Conservation (phyloP, 2,888 invertebrate species). For the Rhamnusium bicolor region DNA sequence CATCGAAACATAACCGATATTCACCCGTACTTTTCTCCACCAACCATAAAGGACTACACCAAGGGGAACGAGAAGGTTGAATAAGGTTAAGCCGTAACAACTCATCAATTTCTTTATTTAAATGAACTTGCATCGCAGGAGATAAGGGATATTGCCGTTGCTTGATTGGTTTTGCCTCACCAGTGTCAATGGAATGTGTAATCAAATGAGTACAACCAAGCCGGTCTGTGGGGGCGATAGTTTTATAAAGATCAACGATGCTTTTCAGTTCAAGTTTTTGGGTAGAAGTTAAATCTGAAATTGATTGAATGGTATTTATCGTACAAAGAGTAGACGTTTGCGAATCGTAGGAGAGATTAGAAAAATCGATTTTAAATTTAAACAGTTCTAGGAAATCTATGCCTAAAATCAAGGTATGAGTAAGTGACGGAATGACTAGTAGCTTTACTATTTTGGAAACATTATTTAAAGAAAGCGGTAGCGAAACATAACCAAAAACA, state of each 20-base stretch:
- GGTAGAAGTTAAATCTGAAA: neutral
- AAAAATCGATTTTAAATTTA: no score
- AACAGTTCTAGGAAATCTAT: no score
- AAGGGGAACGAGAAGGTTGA: constrained; percentile 54
- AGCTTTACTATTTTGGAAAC: neutral
- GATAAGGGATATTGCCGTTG: no score
- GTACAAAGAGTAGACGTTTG: no score
- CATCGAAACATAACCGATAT: constrained; percentile 60
- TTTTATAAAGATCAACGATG: neutral
- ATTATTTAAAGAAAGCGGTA: neutral
- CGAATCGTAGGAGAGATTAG: no score
- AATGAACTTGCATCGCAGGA: no score
- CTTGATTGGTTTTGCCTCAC: no score
- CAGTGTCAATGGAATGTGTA: no score
- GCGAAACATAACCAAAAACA: neutral
- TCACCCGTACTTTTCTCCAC: constrained; percentile 52
- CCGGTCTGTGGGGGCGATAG: neutral
- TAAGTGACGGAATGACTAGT: neutral
- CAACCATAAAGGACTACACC: constrained; percentile 57
- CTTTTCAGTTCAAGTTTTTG: neutral
- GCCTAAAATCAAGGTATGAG: neutral
- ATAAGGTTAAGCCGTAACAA: constrained; percentile 47
- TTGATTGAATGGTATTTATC: neutral
- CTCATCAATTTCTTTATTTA: constrained; percentile 35
- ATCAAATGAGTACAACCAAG: neutral